Conservation (phyloP, 2,888 invertebrate species). For the Ophraella communa region DNA sequence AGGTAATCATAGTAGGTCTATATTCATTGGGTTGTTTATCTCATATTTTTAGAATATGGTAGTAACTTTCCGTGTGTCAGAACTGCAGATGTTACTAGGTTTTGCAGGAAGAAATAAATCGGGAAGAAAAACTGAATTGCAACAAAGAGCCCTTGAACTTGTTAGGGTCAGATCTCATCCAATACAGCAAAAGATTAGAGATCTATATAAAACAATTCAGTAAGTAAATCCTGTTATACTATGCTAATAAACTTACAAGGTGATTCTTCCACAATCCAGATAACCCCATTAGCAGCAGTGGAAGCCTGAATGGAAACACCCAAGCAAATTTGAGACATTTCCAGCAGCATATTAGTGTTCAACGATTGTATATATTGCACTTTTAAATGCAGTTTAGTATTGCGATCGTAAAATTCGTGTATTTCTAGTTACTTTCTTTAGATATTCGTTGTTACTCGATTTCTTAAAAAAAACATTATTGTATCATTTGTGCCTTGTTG, state of each 20-base stretch:
- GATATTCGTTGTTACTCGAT: not conserved
- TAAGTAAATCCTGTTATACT: constrained; percentile 55
- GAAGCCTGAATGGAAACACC: not conserved
- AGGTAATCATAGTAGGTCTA: too few relatives aligned
- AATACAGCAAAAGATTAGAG: constrained; percentile 69
- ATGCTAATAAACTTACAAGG: not conserved
- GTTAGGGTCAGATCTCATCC: constrained; percentile 70
- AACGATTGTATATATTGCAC: not conserved
- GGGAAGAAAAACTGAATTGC: constrained; percentile 81
- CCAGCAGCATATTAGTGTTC: not conserved
- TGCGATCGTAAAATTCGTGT: not conserved
- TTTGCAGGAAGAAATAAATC: constrained; percentile 80
- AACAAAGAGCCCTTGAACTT: constrained; percentile 75
- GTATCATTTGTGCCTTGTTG: not conserved
- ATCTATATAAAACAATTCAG: constrained; percentile 73
- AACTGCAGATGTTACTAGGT: constrained; percentile 82
- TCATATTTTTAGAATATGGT: constrained; percentile 62
- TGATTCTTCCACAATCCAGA: not conserved
- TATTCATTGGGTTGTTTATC: too few relatives aligned
- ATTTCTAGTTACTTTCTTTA: not conserved
- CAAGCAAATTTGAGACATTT: not conserved
- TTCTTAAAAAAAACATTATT: not conserved
- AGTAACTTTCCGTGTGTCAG: constrained; percentile 80
- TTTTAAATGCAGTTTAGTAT: not conserved
- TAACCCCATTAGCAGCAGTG: not conserved